These are phyloP conservation scores for Porites lutea DNA, from an alignment of 64 coral and sea anemone genomes.

Conservation along the genomic window DNA sequence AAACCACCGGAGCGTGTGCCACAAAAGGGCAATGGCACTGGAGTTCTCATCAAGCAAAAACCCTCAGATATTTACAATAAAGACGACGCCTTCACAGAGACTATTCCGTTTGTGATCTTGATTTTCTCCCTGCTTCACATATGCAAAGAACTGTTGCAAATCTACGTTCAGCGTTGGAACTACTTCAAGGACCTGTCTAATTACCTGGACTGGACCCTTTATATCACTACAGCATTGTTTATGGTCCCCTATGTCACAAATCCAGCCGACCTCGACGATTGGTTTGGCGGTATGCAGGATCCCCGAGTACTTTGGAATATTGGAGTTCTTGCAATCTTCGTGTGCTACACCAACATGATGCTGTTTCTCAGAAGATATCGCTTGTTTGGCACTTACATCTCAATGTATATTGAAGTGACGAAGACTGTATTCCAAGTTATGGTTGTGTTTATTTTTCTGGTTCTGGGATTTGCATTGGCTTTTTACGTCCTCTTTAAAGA, in stretches of 20 bases:
- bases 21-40: neutral
- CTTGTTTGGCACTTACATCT: constrained; percentile 76
- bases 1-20: neutral
- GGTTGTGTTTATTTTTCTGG: constrained; percentile 58
- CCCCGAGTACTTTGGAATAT: constrained; percentile 56
- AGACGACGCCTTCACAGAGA: neutral
- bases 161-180: constrained; percentile 57
- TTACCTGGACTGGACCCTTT: constrained; percentile 75
- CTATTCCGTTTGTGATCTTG: constrained; percentile 56
- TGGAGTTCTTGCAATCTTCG: constrained; percentile 71
- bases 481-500: constrained; percentile 87
- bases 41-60: neutral
- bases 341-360: constrained; percentile 82
- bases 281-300: constrained; percentile 20
- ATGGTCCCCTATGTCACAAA: constrained; percentile 67
- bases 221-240: constrained; percentile 50
- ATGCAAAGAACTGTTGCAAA: constrained; percentile 74
- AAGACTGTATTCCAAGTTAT: constrained; percentile 74
- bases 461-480: constrained; percentile 60
- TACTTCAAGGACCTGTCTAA: constrained; percentile 80
- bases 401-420: constrained; percentile 86
- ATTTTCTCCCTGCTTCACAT: constrained; percentile 59
- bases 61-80: constrained; percentile 49
- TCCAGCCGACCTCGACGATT: neutral
- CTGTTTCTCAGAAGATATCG: constrained; percentile 82